Conservation (phyloP, 1,140 invertebrate species). For the Sipha flava region DNA sequence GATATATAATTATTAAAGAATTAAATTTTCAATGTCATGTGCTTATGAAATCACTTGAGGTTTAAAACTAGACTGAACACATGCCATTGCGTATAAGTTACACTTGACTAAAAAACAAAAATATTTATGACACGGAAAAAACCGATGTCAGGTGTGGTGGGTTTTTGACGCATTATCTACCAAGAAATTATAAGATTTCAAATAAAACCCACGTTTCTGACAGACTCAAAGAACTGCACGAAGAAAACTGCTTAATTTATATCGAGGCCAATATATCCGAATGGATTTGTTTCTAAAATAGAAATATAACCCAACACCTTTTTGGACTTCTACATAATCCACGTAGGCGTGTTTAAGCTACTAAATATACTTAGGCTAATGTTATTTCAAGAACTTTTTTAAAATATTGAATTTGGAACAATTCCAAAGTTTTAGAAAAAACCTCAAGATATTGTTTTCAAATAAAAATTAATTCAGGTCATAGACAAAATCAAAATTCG, state of each 20-base stretch:
- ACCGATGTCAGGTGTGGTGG: neutral
- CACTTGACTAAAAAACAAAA: neutral
- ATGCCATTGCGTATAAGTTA: neutral
- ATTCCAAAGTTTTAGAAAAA: neutral
- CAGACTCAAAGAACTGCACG: constrained; percentile 13
- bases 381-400: constrained; percentile 14
- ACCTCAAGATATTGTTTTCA: neutral
- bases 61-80: neutral
- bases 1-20: neutral
- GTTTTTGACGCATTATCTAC: neutral
- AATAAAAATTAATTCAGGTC: neutral
- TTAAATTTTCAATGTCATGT: neutral
- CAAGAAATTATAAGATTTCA: constrained; percentile 13
- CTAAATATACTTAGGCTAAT: neutral
- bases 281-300: constrained; percentile 13
- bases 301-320: constrained; percentile 19
- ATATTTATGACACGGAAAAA: neutral
- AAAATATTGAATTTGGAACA: neutral
- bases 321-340: neutral
- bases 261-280: constrained; percentile 29
- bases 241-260: constrained; percentile 1
- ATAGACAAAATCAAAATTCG: neutral
- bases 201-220: neutral
- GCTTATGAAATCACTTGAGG: neutral
- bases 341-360: neutral